Evolutionary conservation across 37 sponge, comb jelly and placozoan genomes (phyloP).

Genomic region (Oscarella lobularis): DNA sequence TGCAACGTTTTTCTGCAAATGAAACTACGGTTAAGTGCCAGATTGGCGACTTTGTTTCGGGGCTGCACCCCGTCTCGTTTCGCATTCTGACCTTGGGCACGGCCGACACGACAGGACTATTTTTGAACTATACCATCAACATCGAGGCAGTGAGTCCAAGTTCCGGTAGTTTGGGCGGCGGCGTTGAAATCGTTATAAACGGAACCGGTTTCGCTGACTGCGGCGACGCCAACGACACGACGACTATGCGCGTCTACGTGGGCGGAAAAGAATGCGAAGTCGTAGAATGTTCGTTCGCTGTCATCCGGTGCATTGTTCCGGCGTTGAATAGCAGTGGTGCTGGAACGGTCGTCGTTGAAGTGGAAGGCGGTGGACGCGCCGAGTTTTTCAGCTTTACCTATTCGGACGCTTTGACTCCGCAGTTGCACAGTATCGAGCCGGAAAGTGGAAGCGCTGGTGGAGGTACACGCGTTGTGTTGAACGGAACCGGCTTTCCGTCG

Average conservation of each 20-base stretch:
- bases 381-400: conserved; percentile 34
- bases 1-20: conserved; percentile 20
- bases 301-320: conserved; percentile 16
- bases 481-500: not conserved
- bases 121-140: conserved; percentile 17
- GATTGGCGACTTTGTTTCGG: conserved; percentile 17
- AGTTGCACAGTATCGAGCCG: conserved; percentile 16
- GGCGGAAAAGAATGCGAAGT: conserved; percentile 27
- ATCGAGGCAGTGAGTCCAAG: conserved; percentile 9
- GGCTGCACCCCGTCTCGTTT: conserved; percentile 22
- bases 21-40: conserved; percentile 17
- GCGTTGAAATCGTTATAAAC: conserved; percentile 18
- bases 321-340: conserved; percentile 4
- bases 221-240: not conserved
- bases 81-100: conserved; percentile 13
- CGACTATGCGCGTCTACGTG: conserved; percentile 6
- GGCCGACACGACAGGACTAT: not conserved
- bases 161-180: conserved; percentile 39
- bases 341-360: conserved; percentile 18
- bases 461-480: conserved; percentile 13
- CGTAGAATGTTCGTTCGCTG: not conserved
- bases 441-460: conserved; percentile 29
- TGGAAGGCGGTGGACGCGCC: too few relatives aligned
- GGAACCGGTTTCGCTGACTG: conserved; percentile 37
- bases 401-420: conserved; percentile 14